A percentile compares a stretch with the other conserved stretches of the same genome.
Evolutionary conservation across 2,888 invertebrate genomes (phyloP).

Genomic region (Nomada lathburiana): DNA sequence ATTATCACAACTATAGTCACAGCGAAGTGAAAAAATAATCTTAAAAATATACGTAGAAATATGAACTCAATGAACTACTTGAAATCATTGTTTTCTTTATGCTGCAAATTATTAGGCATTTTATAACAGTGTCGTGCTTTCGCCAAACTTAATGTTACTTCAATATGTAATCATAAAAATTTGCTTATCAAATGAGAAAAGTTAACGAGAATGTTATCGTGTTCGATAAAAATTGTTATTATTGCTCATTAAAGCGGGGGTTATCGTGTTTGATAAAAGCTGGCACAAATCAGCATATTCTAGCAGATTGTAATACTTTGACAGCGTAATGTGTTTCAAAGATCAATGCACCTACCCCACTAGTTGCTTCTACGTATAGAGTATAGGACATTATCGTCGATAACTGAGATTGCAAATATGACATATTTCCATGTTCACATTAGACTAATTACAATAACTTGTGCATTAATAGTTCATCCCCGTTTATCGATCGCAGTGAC

Average conservation of each 20-base stretch:
- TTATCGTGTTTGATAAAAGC: constrained; percentile 2
- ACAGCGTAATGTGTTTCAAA: not conserved
- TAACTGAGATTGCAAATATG: constrained; percentile 11
- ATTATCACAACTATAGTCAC: too few species aligned
- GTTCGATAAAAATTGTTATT: not conserved
- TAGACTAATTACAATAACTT: not conserved
- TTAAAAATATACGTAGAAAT: too few species aligned
- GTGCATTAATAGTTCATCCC: constrained; percentile 15
- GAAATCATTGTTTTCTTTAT: too few species aligned
- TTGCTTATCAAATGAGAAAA: not conserved
- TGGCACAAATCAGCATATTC: not conserved
- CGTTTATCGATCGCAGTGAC: constrained; percentile 63
- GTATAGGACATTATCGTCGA: not conserved
- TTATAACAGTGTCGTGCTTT: too few species aligned
- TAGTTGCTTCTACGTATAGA: constrained; percentile 15
- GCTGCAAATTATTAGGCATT: too few species aligned
- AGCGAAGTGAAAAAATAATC: too few species aligned
- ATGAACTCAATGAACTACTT: too few species aligned
- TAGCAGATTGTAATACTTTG: not conserved
- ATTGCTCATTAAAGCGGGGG: not conserved
- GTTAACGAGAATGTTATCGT: not conserved
- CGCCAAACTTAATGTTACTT: too few species aligned
- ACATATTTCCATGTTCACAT: constrained; percentile 2
- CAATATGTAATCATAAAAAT: not conserved
- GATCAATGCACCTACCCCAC: not conserved